Evolutionary conservation across 2,113 vertebrate genomes (phyloP).

Genomic region (Smithornis capensis): DNA sequence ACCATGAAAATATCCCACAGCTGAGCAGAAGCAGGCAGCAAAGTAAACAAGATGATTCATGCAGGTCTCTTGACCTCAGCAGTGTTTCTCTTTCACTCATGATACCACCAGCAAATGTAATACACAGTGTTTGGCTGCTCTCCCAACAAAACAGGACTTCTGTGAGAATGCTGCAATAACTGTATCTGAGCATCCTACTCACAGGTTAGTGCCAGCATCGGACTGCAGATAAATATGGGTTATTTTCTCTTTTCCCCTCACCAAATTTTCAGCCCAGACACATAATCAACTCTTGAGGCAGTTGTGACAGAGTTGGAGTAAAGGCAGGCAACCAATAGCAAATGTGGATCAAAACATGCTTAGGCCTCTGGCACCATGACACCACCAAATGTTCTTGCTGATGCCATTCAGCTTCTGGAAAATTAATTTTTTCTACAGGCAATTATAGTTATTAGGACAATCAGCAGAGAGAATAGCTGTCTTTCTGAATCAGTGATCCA

Average conservation of each 20-base stretch:
- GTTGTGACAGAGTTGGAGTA: background rate
- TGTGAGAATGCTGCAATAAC: background rate
- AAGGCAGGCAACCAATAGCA: background rate
- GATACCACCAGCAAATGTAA: background rate
- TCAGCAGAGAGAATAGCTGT: background rate
- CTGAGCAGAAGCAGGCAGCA: background rate
- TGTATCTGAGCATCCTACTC: background rate
- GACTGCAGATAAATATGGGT: background rate
- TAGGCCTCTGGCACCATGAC: background rate
- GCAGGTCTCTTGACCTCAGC: background rate
- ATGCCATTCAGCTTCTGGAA: background rate
- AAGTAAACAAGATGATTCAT: background rate
- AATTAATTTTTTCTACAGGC: background rate
- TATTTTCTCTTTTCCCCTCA: background rate
- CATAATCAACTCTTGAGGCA: background rate
- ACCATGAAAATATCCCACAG: background rate
- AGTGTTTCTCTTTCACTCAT: background rate
- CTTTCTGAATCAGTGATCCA: slow-evolving; percentile 21
- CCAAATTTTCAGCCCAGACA: background rate
- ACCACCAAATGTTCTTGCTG: background rate
- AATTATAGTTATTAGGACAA: background rate
- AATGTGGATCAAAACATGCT: rapidly evolving
- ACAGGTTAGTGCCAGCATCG: rapidly evolving
- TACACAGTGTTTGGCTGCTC: rapidly evolving
- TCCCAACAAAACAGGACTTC: background rate